Conservation (phyloP, 64 coral and sea anemone species). For the Porites lutea region DNA sequence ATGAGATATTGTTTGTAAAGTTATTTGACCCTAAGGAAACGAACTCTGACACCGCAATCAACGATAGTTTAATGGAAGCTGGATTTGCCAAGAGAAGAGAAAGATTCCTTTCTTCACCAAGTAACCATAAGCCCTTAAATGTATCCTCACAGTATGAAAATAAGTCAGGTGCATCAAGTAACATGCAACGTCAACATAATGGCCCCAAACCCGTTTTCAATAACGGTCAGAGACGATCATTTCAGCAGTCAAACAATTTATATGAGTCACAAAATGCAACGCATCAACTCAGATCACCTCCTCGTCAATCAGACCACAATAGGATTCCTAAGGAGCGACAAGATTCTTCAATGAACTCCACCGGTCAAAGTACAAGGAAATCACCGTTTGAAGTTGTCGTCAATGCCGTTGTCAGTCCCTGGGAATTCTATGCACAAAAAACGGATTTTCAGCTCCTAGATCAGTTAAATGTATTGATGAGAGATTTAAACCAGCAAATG, state of each 20-base stretch:
- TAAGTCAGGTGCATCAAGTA: neutral
- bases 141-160: neutral
- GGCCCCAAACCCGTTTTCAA: neutral
- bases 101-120: neutral
- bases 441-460: conserved; percentile 58
- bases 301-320: neutral
- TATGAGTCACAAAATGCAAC: neutral
- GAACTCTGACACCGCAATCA: neutral
- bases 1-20: conserved; percentile 51
- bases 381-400: conserved; percentile 76
- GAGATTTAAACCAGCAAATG: conserved; percentile 62
- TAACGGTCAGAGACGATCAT: neutral
- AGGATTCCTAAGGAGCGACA: neutral
- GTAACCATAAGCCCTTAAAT: neutral
- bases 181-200: neutral
- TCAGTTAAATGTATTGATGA: conserved; percentile 52
- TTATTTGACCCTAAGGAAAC: conserved; percentile 33
- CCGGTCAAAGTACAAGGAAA: neutral
- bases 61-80: conserved; percentile 33
- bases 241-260: neutral
- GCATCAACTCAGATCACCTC: neutral
- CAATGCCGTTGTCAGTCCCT: conserved; percentile 62
- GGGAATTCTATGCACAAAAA: conserved; percentile 80
- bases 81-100: conserved; percentile 38
- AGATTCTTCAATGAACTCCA: neutral